Conservation (phyloP, 2,797 vertebrate species). For the Thunnus albacares region DNA sequence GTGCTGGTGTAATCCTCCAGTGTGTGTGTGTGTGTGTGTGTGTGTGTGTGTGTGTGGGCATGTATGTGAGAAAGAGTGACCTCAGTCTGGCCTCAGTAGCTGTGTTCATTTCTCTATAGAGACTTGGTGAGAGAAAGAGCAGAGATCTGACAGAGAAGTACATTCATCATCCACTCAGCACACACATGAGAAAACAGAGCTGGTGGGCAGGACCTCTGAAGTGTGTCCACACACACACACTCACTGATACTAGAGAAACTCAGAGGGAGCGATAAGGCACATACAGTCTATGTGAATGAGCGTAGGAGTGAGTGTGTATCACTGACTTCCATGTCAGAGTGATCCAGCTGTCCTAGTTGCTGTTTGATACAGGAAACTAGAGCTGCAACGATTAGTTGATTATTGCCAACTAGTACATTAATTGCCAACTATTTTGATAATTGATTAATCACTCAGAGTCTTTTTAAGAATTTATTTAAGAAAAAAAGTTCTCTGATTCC, state of each 20-base stretch:
- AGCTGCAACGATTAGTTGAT: too few species aligned
- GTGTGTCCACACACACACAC: neutral
- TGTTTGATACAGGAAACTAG: neutral
- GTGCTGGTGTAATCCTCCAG: too few species aligned
- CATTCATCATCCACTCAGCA: slow-evolving; percentile 40
- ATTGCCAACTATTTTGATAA: too few species aligned
- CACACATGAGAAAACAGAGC: neutral
- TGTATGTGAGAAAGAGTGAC: neutral
- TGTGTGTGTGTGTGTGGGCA: neutral
- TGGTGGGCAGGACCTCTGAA: neutral
- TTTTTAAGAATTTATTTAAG: too few species aligned
- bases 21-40: neutral
- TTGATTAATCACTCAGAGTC: too few species aligned
- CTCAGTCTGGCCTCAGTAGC: slow-evolving; percentile 16
- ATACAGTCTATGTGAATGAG: neutral
- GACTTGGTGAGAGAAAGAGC: slow-evolving; percentile 10
- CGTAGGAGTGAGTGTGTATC: neutral
- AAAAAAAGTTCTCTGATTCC: too few species aligned
- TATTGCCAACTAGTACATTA: too few species aligned
- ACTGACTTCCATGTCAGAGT: neutral
- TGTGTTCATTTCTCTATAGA: slow-evolving; percentile 10
- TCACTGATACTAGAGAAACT: neutral
- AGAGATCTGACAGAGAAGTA: slow-evolving; percentile 17
- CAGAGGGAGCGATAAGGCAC: neutral
- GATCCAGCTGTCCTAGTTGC: neutral